phyloP scores from a whole-genome alignment of 1,140 invertebrate genomes.

The Euglossa dilemma region DNA sequence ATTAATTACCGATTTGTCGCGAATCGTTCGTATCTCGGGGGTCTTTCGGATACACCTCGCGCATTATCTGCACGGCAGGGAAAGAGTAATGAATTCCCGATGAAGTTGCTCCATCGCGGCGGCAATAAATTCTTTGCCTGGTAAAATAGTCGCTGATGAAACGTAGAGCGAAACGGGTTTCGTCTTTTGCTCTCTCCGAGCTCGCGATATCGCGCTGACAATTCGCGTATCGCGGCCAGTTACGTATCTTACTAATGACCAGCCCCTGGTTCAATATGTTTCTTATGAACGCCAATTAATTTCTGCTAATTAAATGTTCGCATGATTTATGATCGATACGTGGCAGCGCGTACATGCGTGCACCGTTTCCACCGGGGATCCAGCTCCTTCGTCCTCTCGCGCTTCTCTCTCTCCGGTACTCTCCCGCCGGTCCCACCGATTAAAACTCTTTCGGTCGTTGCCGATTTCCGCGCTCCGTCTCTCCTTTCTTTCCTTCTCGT shows the following conservation, averaged over 20 bases:
- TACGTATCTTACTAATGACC: constrained; percentile 44
- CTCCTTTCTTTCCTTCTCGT: too few species aligned
- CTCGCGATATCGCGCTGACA: constrained; percentile 29
- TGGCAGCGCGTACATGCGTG: neutral
- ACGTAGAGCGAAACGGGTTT: constrained; percentile 31
- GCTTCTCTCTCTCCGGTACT: too few species aligned
- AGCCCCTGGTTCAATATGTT: constrained; percentile 35
- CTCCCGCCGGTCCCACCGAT: too few species aligned
- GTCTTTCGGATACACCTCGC: neutral
- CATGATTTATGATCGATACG: constrained; percentile 43
- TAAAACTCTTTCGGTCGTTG: too few species aligned
- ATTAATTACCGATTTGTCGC: constrained; percentile 27
- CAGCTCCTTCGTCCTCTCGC: neutral
- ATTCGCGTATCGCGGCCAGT: constrained; percentile 42
- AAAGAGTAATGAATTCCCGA: constrained; percentile 21
- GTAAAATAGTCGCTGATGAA: constrained; percentile 23
- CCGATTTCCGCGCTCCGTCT: too few species aligned
- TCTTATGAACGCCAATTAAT: constrained; percentile 52
- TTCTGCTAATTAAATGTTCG: constrained; percentile 57
- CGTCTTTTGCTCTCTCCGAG: neutral
- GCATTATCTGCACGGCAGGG: neutral
- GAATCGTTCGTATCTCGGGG: neutral
- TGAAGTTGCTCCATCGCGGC: constrained; percentile 16
- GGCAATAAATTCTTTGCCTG: constrained; percentile 28
- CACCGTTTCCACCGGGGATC: neutral